phyloP scores from a whole-genome alignment of 2,113 vertebrate species.

The Melospiza melodia region DNA sequence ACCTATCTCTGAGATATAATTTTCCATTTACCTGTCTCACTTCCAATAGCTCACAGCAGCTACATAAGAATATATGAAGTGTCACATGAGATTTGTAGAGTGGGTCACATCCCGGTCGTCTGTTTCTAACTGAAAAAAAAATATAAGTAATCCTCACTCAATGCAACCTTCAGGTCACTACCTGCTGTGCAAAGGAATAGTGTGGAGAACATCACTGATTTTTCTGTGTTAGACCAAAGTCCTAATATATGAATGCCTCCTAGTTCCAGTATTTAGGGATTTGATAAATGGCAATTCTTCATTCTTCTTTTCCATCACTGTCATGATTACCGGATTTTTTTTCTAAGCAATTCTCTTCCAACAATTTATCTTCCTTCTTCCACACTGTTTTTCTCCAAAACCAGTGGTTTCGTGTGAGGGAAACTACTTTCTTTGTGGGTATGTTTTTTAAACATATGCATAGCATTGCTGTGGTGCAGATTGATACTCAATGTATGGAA shows the following conservation, averaged over 20 bases:
- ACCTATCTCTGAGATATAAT: not conserved
- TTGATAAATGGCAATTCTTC: not conserved
- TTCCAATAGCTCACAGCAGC: not conserved
- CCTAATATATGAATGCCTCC: not conserved
- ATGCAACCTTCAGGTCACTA: not conserved
- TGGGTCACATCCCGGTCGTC: not conserved
- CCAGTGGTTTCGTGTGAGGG: not conserved
- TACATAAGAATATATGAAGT: not conserved
- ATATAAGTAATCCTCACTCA: not conserved
- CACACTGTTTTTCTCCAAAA: not conserved
- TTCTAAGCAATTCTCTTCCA: not conserved
- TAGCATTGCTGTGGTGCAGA: not conserved
- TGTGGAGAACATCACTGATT: not conserved
- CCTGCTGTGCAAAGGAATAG: not conserved
- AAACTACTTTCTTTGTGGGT: not conserved
- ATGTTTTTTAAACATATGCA: not conserved
- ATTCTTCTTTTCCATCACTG: not conserved
- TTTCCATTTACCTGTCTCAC: not conserved
- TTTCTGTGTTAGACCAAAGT: not conserved
- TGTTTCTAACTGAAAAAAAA: not conserved
- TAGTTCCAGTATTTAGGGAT: not conserved
- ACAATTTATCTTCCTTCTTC: not conserved
- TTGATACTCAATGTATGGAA: not conserved
- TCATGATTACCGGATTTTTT: not conserved
- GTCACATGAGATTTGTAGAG: accelerated